These are phyloP conservation scores for Hetaerina americana DNA, from an alignment of 1,140 invertebrate species.

Conservation along the genomic window DNA sequence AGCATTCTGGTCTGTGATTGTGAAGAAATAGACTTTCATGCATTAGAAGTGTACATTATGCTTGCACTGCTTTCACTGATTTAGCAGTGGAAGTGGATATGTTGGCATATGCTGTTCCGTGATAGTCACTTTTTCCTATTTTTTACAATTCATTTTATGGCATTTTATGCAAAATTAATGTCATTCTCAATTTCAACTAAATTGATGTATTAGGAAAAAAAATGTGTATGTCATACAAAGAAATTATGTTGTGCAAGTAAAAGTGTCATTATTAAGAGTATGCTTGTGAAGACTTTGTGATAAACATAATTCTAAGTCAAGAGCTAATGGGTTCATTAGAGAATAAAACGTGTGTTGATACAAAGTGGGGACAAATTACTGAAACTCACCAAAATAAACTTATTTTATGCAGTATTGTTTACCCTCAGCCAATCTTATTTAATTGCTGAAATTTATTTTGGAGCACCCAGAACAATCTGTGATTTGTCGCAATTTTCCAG, in stretches of 20 bases:
- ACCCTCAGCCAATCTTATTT: conserved; percentile 2
- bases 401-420: conserved; percentile 1
- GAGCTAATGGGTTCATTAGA: neutral
- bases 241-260: conserved; percentile 5
- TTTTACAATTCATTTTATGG: neutral
- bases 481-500: conserved; percentile 3
- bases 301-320: conserved; percentile 7
- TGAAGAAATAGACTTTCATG: neutral
- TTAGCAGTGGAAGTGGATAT: neutral
- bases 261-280: conserved; percentile 2
- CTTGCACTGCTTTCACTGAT: neutral
- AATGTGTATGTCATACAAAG: neutral
- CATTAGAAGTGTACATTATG: neutral
- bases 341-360: neutral
- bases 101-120: neutral
- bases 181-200: neutral
- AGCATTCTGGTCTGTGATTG: neutral
- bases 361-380: neutral
- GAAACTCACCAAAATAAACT: neutral
- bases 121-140: neutral
- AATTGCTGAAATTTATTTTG: neutral
- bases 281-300: conserved; percentile 5
- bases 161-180: conserved; percentile 1
- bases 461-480: conserved; percentile 1
- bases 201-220: conserved; percentile 4